Percentiles rank a stretch among this genome's conserved stretches.
phyloP scores from a whole-genome alignment of 1,140 invertebrate genomes.

The Polypedilum vanderplanki region DNA sequence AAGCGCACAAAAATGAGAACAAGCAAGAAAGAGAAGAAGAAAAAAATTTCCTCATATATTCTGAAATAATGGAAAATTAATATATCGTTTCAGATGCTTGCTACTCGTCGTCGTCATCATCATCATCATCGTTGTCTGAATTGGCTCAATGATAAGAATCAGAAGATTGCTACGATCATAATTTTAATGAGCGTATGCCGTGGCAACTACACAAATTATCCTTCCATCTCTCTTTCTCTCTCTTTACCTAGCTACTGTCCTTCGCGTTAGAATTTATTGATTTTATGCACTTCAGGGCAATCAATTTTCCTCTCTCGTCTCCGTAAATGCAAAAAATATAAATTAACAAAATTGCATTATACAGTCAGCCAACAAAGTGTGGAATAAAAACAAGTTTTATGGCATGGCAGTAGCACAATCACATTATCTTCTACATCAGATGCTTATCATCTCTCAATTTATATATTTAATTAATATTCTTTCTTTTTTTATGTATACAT shows the following conservation, averaged over 20 bases:
- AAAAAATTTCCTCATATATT: neutral
- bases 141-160: neutral
- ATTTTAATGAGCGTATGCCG: slow-evolving; percentile 21
- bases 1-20: neutral
- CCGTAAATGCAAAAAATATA: slow-evolving; percentile 7
- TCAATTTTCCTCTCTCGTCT: neutral
- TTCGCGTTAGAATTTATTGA: slow-evolving; percentile 28
- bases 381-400: slow-evolving; percentile 11
- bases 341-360: slow-evolving; percentile 13
- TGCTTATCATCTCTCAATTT: no score
- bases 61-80: no score
- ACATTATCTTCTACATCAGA: no score
- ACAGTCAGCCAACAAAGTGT: neutral
- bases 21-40: neutral
- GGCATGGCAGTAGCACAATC: neutral
- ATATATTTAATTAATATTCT: neutral
- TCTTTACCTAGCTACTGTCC: slow-evolving; percentile 24
- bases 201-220: slow-evolving; percentile 8
- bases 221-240: no score
- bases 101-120: no score
- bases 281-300: neutral
- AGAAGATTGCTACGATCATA: slow-evolving; percentile 21
- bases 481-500: no score
- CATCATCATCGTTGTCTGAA: no score
- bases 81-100: no score